Percentiles rank a stretch among this genome's conserved stretches.
These are phyloP conservation scores for Plebejus argus DNA, from an alignment of 2,888 invertebrate genomes.

Conservation along the genomic window DNA sequence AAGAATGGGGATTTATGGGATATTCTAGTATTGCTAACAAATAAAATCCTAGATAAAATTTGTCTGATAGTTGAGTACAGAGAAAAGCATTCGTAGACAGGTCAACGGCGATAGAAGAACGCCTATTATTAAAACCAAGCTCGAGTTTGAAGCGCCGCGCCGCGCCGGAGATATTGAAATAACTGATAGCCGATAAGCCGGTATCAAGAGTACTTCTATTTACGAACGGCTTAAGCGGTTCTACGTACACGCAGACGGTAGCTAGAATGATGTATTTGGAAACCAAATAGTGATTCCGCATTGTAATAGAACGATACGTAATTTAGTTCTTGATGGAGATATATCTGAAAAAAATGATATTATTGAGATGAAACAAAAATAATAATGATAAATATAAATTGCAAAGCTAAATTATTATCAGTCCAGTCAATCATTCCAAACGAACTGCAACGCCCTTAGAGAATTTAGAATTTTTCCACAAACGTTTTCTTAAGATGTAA, in stretches of 20 bases:
- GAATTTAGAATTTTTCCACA: neutral
- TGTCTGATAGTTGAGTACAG: too few species aligned
- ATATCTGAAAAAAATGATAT: neutral
- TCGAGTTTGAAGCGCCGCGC: neutral
- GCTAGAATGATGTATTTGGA: neutral
- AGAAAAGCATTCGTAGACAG: too few species aligned
- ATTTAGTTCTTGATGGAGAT: neutral
- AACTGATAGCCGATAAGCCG: constrained; percentile 12
- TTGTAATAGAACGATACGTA: neutral
- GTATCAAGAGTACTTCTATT: constrained; percentile 24
- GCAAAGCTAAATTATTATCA: too few species aligned
- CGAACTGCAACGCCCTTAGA: neutral
- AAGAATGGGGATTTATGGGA: too few species aligned
- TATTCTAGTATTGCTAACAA: too few species aligned
- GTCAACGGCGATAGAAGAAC: neutral
- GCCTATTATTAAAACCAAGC: constrained; percentile 7
- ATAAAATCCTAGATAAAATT: too few species aligned
- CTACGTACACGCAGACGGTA: constrained; percentile 20
- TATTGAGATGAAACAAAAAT: neutral
- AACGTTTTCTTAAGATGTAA: too few species aligned
- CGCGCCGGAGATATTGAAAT: constrained; percentile 1
- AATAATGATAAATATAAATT: neutral
- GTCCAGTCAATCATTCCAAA: neutral
- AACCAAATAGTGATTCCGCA: constrained; percentile 16
- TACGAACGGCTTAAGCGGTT: constrained; percentile 24